Evolutionary conservation across 1,140 invertebrate genomes (phyloP).

Genomic region (Drosophila bipectinata): DNA sequence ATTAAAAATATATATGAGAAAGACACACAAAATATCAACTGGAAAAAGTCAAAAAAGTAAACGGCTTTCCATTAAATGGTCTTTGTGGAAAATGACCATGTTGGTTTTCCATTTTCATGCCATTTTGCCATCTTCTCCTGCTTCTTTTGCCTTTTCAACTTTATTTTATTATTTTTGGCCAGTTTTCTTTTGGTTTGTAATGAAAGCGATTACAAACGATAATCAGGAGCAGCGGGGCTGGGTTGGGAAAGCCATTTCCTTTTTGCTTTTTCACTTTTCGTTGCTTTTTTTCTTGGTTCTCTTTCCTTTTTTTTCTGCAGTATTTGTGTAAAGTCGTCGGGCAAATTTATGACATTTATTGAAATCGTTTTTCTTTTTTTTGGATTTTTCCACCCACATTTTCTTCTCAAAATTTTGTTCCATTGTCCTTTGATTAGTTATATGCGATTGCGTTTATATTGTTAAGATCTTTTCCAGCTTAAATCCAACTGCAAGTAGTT

Average conservation of each 20-base stretch:
- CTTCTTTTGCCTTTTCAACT: slow-evolving; percentile 4
- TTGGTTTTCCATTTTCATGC: slow-evolving; percentile 53
- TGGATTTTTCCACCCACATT: background rate
- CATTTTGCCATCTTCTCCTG: slow-evolving; percentile 24
- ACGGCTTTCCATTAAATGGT: background rate
- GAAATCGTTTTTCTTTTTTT: slow-evolving; percentile 41
- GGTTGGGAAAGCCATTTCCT: slow-evolving; percentile 37
- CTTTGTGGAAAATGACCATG: slow-evolving; percentile 46
- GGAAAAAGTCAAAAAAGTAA: slow-evolving; percentile 30
- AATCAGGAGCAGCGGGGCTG: slow-evolving; percentile 20
- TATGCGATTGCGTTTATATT: slow-evolving; percentile 32
- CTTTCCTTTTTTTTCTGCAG: background rate
- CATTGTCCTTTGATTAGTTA: slow-evolving; percentile 27
- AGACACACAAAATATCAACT: slow-evolving; percentile 11
- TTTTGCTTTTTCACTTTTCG: slow-evolving; percentile 29
- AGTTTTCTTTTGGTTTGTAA: slow-evolving; percentile 43
- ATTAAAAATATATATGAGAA: slow-evolving; percentile 25
- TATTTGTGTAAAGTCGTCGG: slow-evolving; percentile 48
- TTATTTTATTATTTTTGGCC: slow-evolving; percentile 49
- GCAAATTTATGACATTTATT: slow-evolving; percentile 60
- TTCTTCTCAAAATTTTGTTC: background rate
- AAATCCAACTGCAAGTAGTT: slow-evolving; percentile 28
- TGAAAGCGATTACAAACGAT: slow-evolving; percentile 59
- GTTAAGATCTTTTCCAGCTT: background rate
- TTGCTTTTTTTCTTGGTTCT: slow-evolving; percentile 4